These are phyloP conservation scores for Chaetodon auriga DNA, from an alignment of 2,113 vertebrate genomes.

Conservation along the genomic window DNA sequence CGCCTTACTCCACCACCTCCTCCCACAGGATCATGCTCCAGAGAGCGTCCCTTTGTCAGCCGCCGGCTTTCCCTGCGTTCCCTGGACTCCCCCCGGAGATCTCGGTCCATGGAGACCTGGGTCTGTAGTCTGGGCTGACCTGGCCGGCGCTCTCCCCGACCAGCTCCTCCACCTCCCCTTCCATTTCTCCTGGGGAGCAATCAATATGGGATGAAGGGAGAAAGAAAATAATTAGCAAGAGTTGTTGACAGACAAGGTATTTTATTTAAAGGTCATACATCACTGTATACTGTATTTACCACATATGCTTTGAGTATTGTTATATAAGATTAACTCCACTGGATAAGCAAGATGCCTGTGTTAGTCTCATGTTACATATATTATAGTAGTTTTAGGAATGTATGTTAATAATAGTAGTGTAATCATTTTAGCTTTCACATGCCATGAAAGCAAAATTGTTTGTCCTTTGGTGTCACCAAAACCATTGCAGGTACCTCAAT, in stretches of 20 bases:
- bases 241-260: neutral
- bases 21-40: slow-evolving; percentile 89
- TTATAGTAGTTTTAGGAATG: too few relatives aligned
- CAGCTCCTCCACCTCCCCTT: slow-evolving; percentile 79
- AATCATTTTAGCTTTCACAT: neutral
- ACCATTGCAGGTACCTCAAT: too few relatives aligned
- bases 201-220: slow-evolving; percentile 1
- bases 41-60: slow-evolving; percentile 91
- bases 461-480: too few relatives aligned
- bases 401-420: too few relatives aligned
- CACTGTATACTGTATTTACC: neutral
- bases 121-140: slow-evolving; percentile 81
- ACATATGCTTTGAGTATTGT: neutral
- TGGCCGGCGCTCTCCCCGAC: slow-evolving; percentile 86
- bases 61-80: slow-evolving; percentile 90
- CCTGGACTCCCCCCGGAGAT: slow-evolving; percentile 87
- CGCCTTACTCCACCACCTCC: slow-evolving; percentile 81
- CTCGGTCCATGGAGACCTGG: slow-evolving; percentile 87
- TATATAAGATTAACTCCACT: neutral
- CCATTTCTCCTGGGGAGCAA: slow-evolving; percentile 89
- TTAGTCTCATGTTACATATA: neutral
- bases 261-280: neutral
- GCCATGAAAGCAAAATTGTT: neutral
- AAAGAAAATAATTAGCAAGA: neutral
- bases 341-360: neutral